These are phyloP conservation scores for Gymnocypris eckloni DNA, from an alignment of 2,797 vertebrate species.

Conservation along the genomic window DNA sequence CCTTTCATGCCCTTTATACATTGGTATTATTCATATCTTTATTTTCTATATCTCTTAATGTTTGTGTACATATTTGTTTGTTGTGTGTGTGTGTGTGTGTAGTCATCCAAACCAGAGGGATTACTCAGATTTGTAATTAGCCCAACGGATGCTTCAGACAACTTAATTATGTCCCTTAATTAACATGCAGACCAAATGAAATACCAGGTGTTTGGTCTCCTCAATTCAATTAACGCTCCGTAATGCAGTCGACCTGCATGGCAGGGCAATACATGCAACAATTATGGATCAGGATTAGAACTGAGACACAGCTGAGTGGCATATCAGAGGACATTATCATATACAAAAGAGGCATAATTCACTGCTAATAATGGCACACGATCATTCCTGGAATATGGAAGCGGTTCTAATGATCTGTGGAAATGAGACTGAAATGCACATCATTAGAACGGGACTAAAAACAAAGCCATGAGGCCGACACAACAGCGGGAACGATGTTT, in stretches of 20 bases:
- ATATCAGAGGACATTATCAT: slow-evolving; percentile 44
- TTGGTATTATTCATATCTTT: neutral
- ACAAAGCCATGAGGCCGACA: slow-evolving; percentile 8
- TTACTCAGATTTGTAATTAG: slow-evolving; percentile 43
- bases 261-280: slow-evolving; percentile 25
- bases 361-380: slow-evolving; percentile 21
- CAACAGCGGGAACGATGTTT: neutral
- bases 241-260: slow-evolving; percentile 40
- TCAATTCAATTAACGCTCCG: slow-evolving; percentile 53
- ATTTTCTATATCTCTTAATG: neutral
- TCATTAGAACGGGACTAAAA: slow-evolving; percentile 38
- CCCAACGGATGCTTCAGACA: slow-evolving; percentile 47
- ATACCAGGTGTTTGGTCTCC: slow-evolving; percentile 53
- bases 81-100: slow-evolving; percentile 3
- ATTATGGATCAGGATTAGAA: slow-evolving; percentile 30
- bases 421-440: slow-evolving; percentile 36
- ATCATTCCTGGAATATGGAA: slow-evolving; percentile 42
- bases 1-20: neutral
- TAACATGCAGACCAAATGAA: slow-evolving; percentile 58
- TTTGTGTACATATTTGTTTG: neutral
- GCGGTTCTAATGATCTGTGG: slow-evolving; percentile 44
- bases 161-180: slow-evolving; percentile 57
- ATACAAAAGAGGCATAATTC: slow-evolving; percentile 34
- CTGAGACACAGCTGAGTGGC: slow-evolving; percentile 25
- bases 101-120: slow-evolving; percentile 29